A percentile compares a stretch with the other conserved stretches of the same genome.
These are phyloP conservation scores for Rhea americana DNA, from an alignment of 2,113 vertebrate genomes.

Conservation along the genomic window DNA sequence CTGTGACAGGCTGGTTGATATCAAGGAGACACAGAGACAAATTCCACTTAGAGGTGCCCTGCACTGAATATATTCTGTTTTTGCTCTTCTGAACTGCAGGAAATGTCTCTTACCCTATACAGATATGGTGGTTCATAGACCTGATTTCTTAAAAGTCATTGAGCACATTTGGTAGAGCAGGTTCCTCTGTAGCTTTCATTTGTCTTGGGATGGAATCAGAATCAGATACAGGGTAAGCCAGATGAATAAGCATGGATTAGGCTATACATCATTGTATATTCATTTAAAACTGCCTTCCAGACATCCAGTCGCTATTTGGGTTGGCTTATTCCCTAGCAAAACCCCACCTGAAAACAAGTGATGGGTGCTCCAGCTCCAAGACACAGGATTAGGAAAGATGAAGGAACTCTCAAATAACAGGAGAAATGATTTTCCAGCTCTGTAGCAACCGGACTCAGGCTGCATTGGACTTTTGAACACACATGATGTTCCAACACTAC, in stretches of 20 bases:
- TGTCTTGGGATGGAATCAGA: not conserved
- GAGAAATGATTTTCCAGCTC: not conserved
- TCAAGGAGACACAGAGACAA: not conserved
- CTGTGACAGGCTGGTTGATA: not conserved
- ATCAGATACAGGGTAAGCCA: not conserved
- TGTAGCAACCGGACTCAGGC: not conserved
- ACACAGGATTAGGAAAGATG: not conserved
- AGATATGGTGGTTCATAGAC: not conserved
- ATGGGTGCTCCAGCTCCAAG: not conserved
- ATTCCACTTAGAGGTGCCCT: not conserved
- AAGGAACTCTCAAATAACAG: not conserved
- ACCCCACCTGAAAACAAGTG: not conserved
- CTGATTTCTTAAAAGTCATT: not conserved
- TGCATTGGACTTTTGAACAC: not conserved
- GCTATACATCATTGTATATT: not conserved
- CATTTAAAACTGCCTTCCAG: not conserved
- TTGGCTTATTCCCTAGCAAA: not conserved
- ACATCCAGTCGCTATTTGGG: not conserved
- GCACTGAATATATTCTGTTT: not conserved
- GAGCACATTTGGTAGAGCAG: not conserved
- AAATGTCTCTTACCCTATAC: not conserved
- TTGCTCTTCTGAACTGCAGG: not conserved
- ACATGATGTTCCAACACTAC: not conserved
- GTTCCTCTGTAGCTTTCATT: not conserved
- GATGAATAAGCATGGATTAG: not conserved